Percentiles rank a stretch among this genome's conserved stretches.
These are phyloP conservation scores for Drosophila tropicalis DNA, from an alignment of 1,140 invertebrate species.

Conservation along the genomic window DNA sequence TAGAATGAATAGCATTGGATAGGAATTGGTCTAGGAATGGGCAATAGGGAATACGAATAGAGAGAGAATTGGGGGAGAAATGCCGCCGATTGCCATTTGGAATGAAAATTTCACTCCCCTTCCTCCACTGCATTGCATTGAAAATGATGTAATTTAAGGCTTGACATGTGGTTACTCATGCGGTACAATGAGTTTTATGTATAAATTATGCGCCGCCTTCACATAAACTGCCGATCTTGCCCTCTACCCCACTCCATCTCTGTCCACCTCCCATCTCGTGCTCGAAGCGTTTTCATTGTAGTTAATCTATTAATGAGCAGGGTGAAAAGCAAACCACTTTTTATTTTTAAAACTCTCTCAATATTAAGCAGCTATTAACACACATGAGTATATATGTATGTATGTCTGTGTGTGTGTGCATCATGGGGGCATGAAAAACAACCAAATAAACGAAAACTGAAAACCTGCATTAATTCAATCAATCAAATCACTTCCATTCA, in stretches of 20 bases:
- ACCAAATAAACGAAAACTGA: neutral
- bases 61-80: neutral
- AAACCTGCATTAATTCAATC: slow-evolving; percentile 17
- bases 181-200: slow-evolving; percentile 26
- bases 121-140: slow-evolving; percentile 7
- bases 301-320: slow-evolving; percentile 13
- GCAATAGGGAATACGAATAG: neutral
- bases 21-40: neutral
- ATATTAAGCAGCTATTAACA: slow-evolving; percentile 6
- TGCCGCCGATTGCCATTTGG: slow-evolving; percentile 38
- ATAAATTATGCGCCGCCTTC: slow-evolving; percentile 50
- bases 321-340: slow-evolving; percentile 1
- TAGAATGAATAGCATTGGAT: slow-evolving; percentile 3
- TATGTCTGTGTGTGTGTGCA: neutral
- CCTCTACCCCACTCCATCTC: neutral
- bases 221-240: slow-evolving; percentile 4
- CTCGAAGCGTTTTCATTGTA: neutral
- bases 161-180: slow-evolving; percentile 44
- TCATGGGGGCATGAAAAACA: slow-evolving; percentile 4
- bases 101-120: slow-evolving; percentile 30
- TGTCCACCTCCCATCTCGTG: too few relatives aligned
- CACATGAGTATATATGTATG: neutral
- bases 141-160: slow-evolving; percentile 46
- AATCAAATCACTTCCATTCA: slow-evolving; percentile 10
- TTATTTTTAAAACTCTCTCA: slow-evolving; percentile 11